Evolutionary conservation across 1,140 invertebrate species (phyloP), one percentile per base, ranked within the genome.

Genomic region (Parapsyche elsis): DNA sequence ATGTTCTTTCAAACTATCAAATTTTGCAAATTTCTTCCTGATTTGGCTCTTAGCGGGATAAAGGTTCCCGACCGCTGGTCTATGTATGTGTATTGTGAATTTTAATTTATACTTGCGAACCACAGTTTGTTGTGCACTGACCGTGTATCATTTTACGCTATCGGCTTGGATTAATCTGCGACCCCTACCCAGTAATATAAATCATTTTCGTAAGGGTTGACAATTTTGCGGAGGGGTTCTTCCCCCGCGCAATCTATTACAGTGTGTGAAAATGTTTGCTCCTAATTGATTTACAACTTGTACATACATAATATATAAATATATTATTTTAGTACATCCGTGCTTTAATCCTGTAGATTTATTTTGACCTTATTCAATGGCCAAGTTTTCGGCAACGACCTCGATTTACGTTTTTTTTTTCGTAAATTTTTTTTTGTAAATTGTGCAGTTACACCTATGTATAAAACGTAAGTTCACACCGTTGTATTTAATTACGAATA

Each of bases 121-220:
- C 64, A 26, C 24, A 24, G 14, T 61, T 61, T 19, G 16, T 61
- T 61, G n/a, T 61, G 30, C 30, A 7, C 30, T 38, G 30, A 7
- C 30, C 30, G 30, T 38, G 30, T 38, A 38, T 38, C 30, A 38
- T 38, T 38, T 38, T 53, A 16, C 16, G 49, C 16, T 14, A 67
- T 67, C 64, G 64, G 5, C 9, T 67, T 23, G 24, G 24, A 67
- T 67, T 67, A 67, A 67, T 67, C 64, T 30, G 24, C 64, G 21
- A 67, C 19, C 64, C 64, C 24, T 67, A 24, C 14, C 23, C 5
- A 67, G n/a, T 61, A 61, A 24, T 9, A 67, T 67, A 67, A 67
- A 67, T 67, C 64, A 67, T 67, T 67, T 67, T 67, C 23, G 64
- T 53, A 53, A 53, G 64, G 64, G 64, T 67, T 67, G 64, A 67